These are phyloP conservation scores for Linnaemya vulpina DNA, from an alignment of 2,888 invertebrate genomes.

Conservation along the genomic window DNA sequence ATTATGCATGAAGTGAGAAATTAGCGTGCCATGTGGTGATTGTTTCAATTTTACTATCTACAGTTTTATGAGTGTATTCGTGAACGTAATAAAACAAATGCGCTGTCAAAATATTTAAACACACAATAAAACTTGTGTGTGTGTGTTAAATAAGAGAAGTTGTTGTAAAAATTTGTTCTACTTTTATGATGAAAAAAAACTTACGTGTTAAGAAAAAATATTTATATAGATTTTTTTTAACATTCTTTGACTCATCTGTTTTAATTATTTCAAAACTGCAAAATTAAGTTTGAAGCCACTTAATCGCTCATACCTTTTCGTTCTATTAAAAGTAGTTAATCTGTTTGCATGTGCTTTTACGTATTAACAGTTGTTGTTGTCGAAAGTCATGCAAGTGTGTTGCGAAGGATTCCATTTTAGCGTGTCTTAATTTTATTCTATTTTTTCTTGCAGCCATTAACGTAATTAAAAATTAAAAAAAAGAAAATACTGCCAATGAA, in stretches of 20 bases:
- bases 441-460: too few relatives aligned
- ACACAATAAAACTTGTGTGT: constrained; percentile 30
- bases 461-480: too few relatives aligned
- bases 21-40: too few relatives aligned
- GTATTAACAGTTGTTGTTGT: neutral
- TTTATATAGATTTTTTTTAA: too few relatives aligned
- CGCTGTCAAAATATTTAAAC: constrained; percentile 37
- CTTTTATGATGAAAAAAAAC: neutral
- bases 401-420: too few relatives aligned
- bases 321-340: neutral
- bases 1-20: too few relatives aligned
- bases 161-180: neutral
- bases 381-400: too few relatives aligned
- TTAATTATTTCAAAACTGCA: constrained; percentile 1
- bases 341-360: neutral
- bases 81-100: constrained; percentile 45
- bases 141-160: neutral
- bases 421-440: too few relatives aligned
- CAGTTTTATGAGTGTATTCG: constrained; percentile 18
- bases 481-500: too few relatives aligned
- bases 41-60: neutral
- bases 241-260: neutral
- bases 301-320: neutral
- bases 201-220: neutral
- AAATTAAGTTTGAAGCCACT: neutral